Evolutionary conservation across 30 jellyfish, hydroid and myxozoan species (phyloP), one percentile per base, ranked within the genome.

Genomic region (Mastigias papua): DNA sequence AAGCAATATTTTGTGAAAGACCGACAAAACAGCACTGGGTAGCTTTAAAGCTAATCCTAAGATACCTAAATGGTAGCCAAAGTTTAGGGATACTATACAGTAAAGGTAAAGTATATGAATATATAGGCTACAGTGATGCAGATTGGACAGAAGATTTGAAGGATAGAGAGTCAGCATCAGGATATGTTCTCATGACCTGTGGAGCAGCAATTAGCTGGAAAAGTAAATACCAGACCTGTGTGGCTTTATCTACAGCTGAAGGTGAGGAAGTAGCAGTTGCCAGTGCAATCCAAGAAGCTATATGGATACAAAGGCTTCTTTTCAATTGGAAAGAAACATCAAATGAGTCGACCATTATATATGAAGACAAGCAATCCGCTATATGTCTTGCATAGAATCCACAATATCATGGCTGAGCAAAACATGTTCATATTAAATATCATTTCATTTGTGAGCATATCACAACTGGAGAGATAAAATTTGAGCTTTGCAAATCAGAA

Each of bases 1-100:
- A 73, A 17, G 92, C 97, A 16, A 34, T 61, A 28, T 84, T 2
- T 54, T 0, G 63, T 0, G 7, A 83, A 7, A 66, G 46, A 15
- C 95, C 92, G 48, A 5, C 85, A 4, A 46, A 68, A 29, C 48
- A 42, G 54, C 54, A 42, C 13, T 42, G 13, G 0, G 13, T 15
- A 0, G 54, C 54, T 4, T 8, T 42, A 42, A 42, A 42, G 54
- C 7, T 8, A 42, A 42, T 42, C 54, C 13, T 42, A 8, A 42
- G 54, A 4, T 42, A 42, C 54, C 54, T 42, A 4, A 42, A 42
- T 42, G 54, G 54, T 4, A 42, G 13, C 13, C 7, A 4, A 4
- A 42, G 13, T 15, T 42, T 42, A 4, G 54, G 54, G 13, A 4
- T 42, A 15, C 13, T 42, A 42, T 42, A 42, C 54, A 42, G 54